Evolutionary conservation across 1,140 invertebrate species (phyloP).

Genomic region (Zaprionus gabonicus): DNA sequence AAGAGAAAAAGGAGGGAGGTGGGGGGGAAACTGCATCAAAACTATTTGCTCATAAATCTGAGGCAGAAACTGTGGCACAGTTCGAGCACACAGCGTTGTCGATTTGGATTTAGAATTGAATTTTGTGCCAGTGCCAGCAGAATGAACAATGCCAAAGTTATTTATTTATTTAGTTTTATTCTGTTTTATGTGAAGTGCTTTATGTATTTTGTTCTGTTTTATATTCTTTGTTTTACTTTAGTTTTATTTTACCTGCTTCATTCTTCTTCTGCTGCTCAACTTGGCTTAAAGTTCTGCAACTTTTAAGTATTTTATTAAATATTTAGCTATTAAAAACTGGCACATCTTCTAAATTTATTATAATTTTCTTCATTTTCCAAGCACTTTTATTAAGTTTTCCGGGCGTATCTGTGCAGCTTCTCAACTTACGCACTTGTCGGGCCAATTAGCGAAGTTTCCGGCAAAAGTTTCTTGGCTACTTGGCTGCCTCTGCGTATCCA

Average conservation of each 20-base stretch:
- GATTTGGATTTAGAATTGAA: constrained; percentile 38
- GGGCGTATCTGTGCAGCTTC: constrained; percentile 1
- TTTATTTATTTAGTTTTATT: constrained; percentile 68
- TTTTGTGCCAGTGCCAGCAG: constrained; percentile 22
- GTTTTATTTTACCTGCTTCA: constrained; percentile 21
- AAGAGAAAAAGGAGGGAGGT: background rate
- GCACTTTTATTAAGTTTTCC: background rate
- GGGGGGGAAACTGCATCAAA: constrained; percentile 30
- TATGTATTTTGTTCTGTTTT: background rate
- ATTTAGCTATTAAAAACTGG: constrained; percentile 1
- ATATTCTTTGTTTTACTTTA: background rate
- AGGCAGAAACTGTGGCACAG: constrained; percentile 59
- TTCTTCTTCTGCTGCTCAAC: background rate
- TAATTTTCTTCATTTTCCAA: background rate
- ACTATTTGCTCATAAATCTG: constrained; percentile 75
- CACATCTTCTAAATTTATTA: constrained; percentile 9
- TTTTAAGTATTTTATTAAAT: background rate
- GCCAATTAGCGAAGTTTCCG: constrained; percentile 35
- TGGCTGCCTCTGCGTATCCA: background rate
- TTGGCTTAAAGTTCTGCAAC: constrained; percentile 7
- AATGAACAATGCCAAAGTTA: constrained; percentile 70
- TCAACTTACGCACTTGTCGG: constrained; percentile 14
- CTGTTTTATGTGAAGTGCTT: too few relatives aligned
- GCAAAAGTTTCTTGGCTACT: constrained; percentile 10
- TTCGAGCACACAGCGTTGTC: constrained; percentile 17